Evolutionary conservation across 2,888 invertebrate species (phyloP).

Genomic region (Yponomeuta sedellus): DNA sequence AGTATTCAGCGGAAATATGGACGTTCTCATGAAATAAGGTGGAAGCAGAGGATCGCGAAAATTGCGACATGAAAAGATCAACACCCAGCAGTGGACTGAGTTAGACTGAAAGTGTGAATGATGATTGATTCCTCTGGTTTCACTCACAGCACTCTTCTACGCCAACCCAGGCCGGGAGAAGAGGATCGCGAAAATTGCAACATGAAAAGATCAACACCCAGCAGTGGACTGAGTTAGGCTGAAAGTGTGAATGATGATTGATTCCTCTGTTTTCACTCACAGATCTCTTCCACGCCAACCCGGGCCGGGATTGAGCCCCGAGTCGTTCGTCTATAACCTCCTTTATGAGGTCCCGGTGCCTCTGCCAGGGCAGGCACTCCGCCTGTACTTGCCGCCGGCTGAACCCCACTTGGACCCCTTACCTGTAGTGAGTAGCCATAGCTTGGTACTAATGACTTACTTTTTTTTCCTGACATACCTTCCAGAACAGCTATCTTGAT

Average conservation of each 20-base stretch:
- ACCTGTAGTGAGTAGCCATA: conserved; percentile 68
- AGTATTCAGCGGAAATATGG: too few species aligned
- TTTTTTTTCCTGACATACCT: too few species aligned
- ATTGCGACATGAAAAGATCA: too few species aligned
- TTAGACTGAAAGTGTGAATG: too few species aligned
- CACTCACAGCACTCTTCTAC: conserved; percentile 81
- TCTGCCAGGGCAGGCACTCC: conserved; percentile 90
- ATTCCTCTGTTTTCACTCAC: conserved; percentile 20
- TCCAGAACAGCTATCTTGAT: too few species aligned
- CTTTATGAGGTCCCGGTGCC: conserved; percentile 96
- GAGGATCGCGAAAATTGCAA: too few species aligned
- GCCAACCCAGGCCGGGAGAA: conserved; percentile 82
- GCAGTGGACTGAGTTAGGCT: too few species aligned
- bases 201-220: too few species aligned
- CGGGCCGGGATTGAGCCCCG: conserved; percentile 86
- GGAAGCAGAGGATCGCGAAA: too few species aligned
- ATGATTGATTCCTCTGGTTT: not conserved
- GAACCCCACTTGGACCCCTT: conserved; percentile 82
- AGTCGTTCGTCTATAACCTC: conserved; percentile 96
- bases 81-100: too few species aligned
- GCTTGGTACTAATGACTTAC: not conserved
- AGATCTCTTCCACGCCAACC: conserved; percentile 88
- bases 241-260: too few species aligned
- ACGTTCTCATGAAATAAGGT: too few species aligned
- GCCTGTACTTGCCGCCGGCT: conserved; percentile 82